These are phyloP conservation scores for Agrochola lota DNA, from an alignment of 2,888 invertebrate genomes.

Conservation along the genomic window DNA sequence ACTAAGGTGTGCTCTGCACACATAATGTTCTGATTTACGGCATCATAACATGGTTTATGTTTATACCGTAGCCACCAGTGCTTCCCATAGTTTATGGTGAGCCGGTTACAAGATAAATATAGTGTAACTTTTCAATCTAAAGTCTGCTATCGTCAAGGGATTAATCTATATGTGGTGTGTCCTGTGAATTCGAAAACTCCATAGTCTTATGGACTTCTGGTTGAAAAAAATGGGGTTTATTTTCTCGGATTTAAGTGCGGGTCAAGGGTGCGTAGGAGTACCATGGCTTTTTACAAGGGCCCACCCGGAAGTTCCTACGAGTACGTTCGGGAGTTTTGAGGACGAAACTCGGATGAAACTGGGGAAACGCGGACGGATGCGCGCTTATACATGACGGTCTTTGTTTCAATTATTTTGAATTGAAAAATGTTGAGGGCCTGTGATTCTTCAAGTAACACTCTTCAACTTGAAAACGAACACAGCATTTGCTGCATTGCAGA, in stretches of 20 bases:
- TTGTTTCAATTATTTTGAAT: neutral
- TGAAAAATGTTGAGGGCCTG: neutral
- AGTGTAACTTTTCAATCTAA: conserved; percentile 37
- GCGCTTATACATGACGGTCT: conserved; percentile 23
- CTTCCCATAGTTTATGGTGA: conserved; percentile 41
- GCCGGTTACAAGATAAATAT: conserved; percentile 41
- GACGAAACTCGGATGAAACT: conserved; percentile 2
- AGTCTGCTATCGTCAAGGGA: neutral
- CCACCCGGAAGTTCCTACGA: conserved; percentile 30
- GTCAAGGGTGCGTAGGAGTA: conserved; percentile 8
- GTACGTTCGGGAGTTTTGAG: conserved; percentile 15
- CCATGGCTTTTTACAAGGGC: conserved; percentile 23
- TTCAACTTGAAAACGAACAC: neutral
- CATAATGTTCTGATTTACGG: conserved; percentile 58
- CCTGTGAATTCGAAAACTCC: neutral
- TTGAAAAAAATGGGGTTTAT: neutral
- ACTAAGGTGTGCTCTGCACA: conserved; percentile 50
- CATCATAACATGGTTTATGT: conserved; percentile 58
- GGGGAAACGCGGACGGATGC: conserved; percentile 15
- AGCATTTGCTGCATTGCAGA: neutral
- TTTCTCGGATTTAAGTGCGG: conserved; percentile 14
- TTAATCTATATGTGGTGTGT: neutral
- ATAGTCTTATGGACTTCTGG: neutral
- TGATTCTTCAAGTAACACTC: neutral
- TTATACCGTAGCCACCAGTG: conserved; percentile 40